These are phyloP conservation scores for Bugula neritina DNA, from an alignment of 2,888 invertebrate genomes.

Conservation along the genomic window DNA sequence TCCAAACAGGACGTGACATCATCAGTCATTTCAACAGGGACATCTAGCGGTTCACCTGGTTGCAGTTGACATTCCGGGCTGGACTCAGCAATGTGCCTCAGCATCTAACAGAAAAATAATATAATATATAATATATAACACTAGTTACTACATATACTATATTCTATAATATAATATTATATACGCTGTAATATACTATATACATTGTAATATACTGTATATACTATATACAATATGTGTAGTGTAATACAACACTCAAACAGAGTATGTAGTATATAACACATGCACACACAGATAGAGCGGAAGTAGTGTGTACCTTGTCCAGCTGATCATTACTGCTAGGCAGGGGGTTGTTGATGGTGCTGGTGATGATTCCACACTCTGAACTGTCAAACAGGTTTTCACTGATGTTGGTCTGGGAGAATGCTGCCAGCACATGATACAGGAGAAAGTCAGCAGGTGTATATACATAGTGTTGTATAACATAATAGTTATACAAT, in stretches of 20 bases:
- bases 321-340: conserved; percentile 1
- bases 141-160: no score
- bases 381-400: conserved; percentile 5
- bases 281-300: background rate
- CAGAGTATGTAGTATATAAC: no score
- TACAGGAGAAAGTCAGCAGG: background rate
- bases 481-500: no score
- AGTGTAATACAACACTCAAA: no score
- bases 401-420: conserved; percentile 3
- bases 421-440: conserved; percentile 1
- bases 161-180: no score
- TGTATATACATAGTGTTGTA: no score
- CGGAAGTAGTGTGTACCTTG: background rate
- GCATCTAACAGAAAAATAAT: conserved; percentile 59
- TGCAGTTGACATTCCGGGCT: conserved; percentile 77
- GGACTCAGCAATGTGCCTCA: conserved; percentile 83
- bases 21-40: conserved; percentile 61
- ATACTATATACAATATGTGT: no score
- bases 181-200: no score
- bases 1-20: conserved; percentile 68
- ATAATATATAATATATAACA: no score
- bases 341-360: conserved; percentile 11
- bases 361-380: background rate
- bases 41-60: conserved; percentile 68
- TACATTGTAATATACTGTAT: no score